A percentile compares a stretch with the other conserved stretches of the same genome.
phyloP scores from a whole-genome alignment of 2,797 vertebrate species.

The Prunella strophiata region DNA sequence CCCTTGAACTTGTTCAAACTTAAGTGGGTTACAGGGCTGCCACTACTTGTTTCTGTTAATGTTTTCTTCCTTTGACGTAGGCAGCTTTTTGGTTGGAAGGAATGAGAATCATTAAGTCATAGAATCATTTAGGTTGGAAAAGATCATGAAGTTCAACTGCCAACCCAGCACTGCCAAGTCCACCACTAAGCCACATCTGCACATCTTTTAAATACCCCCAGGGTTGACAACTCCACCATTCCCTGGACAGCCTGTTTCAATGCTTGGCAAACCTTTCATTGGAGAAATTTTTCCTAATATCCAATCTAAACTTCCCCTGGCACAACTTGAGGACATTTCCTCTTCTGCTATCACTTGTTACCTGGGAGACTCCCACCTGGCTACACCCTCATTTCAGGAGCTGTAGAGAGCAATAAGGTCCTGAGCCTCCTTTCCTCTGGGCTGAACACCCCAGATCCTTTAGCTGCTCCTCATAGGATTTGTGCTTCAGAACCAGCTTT shows the following conservation, averaged over 20 bases:
- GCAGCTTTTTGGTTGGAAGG: background rate
- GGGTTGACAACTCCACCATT: background rate
- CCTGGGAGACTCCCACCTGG: background rate
- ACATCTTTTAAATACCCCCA: background rate
- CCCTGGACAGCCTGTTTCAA: background rate
- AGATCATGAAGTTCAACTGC: background rate
- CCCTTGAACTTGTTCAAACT: background rate
- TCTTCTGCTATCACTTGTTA: background rate
- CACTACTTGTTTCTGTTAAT: background rate
- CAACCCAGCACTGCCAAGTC: background rate
- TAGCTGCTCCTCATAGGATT: fast-evolving
- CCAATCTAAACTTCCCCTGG: background rate
- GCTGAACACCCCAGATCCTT: background rate
- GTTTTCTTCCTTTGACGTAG: background rate
- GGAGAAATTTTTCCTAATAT: background rate
- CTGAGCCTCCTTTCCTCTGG: background rate
- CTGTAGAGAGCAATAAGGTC: fast-evolving
- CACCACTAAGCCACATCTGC: background rate
- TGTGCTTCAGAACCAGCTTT: background rate
- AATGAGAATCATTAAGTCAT: background rate
- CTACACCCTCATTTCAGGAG: background rate
- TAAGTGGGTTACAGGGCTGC: background rate
- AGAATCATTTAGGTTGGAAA: background rate
- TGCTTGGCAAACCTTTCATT: background rate
- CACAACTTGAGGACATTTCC: background rate